A percentile compares a stretch with the other conserved stretches of the same genome.
phyloP scores from a whole-genome alignment of 2,113 vertebrate genomes.

The Crocuta crocuta region DNA sequence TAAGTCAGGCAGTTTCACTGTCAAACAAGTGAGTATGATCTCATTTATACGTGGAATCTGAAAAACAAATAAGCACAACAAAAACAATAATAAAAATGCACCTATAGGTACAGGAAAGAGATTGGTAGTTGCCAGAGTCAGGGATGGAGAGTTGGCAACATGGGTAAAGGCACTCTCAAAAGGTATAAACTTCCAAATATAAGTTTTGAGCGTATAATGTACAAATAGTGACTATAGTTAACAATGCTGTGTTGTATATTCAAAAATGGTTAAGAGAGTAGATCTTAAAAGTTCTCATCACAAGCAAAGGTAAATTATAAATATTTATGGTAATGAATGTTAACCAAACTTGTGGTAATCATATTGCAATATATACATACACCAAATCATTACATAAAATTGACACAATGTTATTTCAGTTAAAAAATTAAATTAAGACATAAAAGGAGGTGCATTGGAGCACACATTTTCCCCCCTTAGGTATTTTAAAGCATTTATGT shows the following conservation, averaged over 20 bases:
- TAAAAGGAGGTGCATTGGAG: neutral
- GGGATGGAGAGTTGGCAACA: fast-evolving
- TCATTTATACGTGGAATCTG: neutral
- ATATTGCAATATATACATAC: neutral
- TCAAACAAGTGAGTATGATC: neutral
- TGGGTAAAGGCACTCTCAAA: neutral
- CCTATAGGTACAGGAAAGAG: neutral
- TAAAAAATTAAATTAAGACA: neutral
- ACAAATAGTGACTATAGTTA: neutral
- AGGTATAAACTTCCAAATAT: neutral
- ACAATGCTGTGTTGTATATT: neutral
- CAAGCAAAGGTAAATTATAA: neutral
- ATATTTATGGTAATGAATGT: neutral
- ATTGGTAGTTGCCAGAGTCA: neutral
- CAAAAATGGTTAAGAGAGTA: neutral
- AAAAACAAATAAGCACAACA: neutral
- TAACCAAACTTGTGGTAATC: neutral
- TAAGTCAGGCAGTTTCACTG: neutral
- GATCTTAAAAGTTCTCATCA: neutral
- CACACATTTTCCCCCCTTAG: neutral
- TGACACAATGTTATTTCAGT: neutral
- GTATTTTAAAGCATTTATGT: neutral
- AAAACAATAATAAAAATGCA: neutral
- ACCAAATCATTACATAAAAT: neutral
- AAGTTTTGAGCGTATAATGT: neutral